Base-by-base conservation (phyloP, 1,140 invertebrate genomes). In the Drosophila lini region DNA sequence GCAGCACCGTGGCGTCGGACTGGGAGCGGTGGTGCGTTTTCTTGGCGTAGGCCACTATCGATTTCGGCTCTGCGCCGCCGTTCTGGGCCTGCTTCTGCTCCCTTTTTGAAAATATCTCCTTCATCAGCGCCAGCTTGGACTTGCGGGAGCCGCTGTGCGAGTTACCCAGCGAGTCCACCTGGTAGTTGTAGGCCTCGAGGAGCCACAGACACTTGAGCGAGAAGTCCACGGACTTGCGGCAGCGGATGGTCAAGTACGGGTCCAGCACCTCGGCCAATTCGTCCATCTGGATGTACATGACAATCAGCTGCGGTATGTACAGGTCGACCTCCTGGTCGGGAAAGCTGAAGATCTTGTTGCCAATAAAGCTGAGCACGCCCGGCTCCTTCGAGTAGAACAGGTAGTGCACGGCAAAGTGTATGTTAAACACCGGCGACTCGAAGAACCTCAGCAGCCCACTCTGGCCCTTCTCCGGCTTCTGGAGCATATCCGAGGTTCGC, bases 301-400 rank as follows among this genome's bases (percentile, higher is more conserved):
- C 98, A 77, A 99, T 96, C 83, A 99, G 93, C 93, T 99, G 98
- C 42, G 98, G 98, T 86, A 99, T 94, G 94, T 99, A 99, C 93
- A 99, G 98, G 93, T 99, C 98, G 38, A 99, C 97, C 76, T 99
- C 97, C 73, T 94, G 94, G 91, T 98, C 95, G 31, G 95, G 95
- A 93, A 99, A 99, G 93, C 96, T 98, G 93, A 99, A 99, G 93
- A 99, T 95, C 93, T 97, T 97, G 93, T 99, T 99, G 67, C 97
- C 98, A 92, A 99, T 95, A 93, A 99, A 99, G 78, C 96, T 97
- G 89, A 98, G 97, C 50, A 99, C 98, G 50, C 98, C 98, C 22
- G 97, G 97, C 93, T 99, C 98, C 93, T 99, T 99, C n/a, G 98
- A 98, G 92, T 98, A 98, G 91, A 98, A 99, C 38, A 99, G 93